These are phyloP conservation scores for Neodiprion lecontei DNA, from an alignment of 1,140 invertebrate genomes.

Conservation along the genomic window DNA sequence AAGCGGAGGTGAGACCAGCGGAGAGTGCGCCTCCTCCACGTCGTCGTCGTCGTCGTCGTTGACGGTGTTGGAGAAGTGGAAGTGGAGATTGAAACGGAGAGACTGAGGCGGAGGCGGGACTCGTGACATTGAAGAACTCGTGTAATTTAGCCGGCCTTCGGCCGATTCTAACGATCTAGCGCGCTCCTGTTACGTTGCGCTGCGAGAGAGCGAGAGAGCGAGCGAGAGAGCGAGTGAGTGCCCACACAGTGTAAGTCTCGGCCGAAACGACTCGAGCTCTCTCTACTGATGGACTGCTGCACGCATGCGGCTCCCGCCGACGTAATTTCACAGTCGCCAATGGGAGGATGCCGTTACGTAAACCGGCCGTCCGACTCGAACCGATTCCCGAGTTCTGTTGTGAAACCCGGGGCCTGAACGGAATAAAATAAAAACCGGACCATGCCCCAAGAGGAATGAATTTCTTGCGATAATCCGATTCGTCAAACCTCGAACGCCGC, in stretches of 20 bases:
- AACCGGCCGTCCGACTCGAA: neutral
- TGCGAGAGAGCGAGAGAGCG: neutral
- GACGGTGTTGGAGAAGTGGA: no score
- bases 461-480: no score
- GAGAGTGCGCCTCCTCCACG: neutral
- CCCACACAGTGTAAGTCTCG: no score
- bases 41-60: no score
- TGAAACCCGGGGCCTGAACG: neutral
- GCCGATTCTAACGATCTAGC: conserved; percentile 1
- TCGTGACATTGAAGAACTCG: conserved; percentile 1
- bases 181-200: neutral
- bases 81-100: no score
- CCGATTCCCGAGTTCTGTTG: neutral
- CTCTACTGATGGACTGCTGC: no score
- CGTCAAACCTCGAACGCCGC: no score
- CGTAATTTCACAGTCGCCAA: neutral
- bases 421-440: neutral
- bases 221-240: no score
- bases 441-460: no score
- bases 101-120: neutral
- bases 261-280: no score
- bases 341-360: neutral
- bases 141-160: conserved; percentile 7
- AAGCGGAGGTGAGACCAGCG: neutral
- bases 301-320: neutral